Evolutionary conservation across 2,797 vertebrate species (phyloP).

Genomic region (Hydrophis major): DNA sequence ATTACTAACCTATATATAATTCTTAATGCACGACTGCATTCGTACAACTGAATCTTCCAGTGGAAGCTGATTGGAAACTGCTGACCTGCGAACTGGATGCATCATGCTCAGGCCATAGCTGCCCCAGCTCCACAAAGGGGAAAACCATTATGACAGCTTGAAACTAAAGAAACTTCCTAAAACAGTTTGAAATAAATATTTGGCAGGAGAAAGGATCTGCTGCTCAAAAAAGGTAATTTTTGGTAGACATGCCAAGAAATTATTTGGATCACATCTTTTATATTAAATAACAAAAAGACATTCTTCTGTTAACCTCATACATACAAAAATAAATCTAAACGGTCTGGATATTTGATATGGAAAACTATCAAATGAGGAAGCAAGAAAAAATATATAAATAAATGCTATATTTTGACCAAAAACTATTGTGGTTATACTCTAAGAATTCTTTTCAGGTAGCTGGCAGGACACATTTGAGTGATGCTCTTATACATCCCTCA

Average conservation of each 20-base stretch:
- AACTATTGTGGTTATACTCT: not conserved
- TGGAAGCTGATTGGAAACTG: not conserved
- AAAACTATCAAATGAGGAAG: not conserved
- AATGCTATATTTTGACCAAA: not conserved
- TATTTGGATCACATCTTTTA: not conserved
- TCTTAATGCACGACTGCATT: constrained; percentile 1
- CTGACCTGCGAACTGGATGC: too few species aligned
- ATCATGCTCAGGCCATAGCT: too few species aligned
- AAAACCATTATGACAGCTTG: not conserved
- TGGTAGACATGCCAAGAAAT: not conserved
- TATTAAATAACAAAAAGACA: not conserved
- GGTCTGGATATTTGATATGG: not conserved
- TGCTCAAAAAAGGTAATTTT: not conserved
- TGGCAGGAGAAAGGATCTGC: not conserved
- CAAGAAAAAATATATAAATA: not conserved
- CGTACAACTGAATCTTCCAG: not conserved
- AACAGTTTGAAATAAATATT: not conserved
- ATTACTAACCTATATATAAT: not conserved
- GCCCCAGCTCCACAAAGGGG: too few species aligned
- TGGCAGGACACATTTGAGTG: not conserved
- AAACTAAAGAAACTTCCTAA: not conserved
- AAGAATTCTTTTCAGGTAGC: not conserved
- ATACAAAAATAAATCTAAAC: not conserved
- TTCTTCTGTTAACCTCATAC: not conserved
- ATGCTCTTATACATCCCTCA: not conserved